A percentile compares a stretch with the other conserved stretches of the same genome.
Evolutionary conservation across 1,140 invertebrate genomes (phyloP).

Genomic region (Daktulosphaira vitifoliae): DNA sequence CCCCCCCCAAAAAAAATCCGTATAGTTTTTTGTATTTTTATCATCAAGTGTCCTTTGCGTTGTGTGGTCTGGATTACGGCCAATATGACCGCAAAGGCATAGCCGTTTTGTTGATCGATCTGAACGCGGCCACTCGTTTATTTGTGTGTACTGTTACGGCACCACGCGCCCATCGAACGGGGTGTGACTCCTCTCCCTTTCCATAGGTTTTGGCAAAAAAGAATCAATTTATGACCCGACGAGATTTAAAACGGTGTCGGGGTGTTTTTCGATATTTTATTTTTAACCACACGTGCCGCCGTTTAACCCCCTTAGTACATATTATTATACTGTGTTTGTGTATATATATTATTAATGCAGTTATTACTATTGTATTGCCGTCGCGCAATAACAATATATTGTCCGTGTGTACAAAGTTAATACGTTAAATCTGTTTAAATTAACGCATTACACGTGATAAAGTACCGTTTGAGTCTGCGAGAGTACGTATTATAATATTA

Average conservation of each 20-base stretch:
- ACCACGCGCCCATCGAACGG: neutral
- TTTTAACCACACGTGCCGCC: neutral
- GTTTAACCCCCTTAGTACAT: neutral
- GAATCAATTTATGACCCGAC: conserved; percentile 23
- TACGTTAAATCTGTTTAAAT: conserved; percentile 31
- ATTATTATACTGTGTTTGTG: neutral
- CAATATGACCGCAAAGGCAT: neutral
- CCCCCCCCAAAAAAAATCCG: too few species aligned
- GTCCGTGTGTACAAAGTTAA: neutral
- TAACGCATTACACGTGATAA: conserved; percentile 3
- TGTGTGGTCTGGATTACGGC: neutral
- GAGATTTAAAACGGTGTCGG: conserved; percentile 38
- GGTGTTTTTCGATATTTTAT: conserved; percentile 33
- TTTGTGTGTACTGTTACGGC: too few species aligned
- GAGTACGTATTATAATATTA: too few species aligned
- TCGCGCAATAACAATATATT: neutral
- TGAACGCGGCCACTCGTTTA: neutral
- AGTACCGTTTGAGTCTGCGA: too few species aligned
- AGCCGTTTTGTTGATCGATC: conserved; percentile 12
- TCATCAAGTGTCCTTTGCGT: too few species aligned
- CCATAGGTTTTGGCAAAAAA: conserved; percentile 38
- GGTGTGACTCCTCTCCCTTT: conserved; percentile 36
- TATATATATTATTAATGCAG: neutral
- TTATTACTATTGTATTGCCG: neutral
- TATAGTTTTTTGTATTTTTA: too few species aligned